A percentile compares a stretch with the other conserved stretches of the same genome.
phyloP scores from a whole-genome alignment of 1,140 invertebrate species.

The Dendroctonus valens region DNA sequence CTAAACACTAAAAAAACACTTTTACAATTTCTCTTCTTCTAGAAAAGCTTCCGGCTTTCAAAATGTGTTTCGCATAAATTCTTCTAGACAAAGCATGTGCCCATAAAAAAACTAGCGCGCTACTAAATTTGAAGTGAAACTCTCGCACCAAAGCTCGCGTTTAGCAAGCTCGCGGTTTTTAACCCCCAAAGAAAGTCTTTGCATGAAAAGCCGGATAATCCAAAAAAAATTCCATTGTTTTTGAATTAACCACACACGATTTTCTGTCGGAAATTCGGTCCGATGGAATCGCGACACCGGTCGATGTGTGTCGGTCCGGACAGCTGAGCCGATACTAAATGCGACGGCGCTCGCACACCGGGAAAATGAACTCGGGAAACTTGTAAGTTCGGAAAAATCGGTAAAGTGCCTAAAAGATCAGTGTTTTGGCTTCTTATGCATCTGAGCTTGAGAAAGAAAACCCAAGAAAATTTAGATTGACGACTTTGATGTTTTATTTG shows the following conservation, averaged over 20 bases:
- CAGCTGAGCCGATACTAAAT: constrained; percentile 32
- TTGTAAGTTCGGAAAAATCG: constrained; percentile 21
- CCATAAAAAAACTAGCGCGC: too few relatives aligned
- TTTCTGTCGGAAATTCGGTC: constrained; percentile 23
- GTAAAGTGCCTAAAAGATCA: constrained; percentile 5
- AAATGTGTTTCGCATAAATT: too few relatives aligned
- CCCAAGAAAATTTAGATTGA: too few relatives aligned
- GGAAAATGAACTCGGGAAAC: constrained; percentile 24
- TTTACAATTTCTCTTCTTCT: too few relatives aligned
- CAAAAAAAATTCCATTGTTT: constrained; percentile 6
- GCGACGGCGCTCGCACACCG: constrained; percentile 26
- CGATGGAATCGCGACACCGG: constrained; percentile 2
- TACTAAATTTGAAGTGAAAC: too few relatives aligned
- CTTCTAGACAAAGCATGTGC: too few relatives aligned
- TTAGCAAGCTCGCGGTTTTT: too few relatives aligned
- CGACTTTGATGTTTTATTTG: too few relatives aligned
- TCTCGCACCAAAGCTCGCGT: too few relatives aligned
- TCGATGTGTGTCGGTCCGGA: constrained; percentile 20
- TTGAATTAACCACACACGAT: constrained; percentile 2
- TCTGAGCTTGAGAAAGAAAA: too few relatives aligned
- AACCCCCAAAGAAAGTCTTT: neutral
- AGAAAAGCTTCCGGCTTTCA: too few relatives aligned
- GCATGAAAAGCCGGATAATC: neutral
- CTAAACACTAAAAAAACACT: too few relatives aligned
- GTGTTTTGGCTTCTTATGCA: neutral